phyloP scores from a whole-genome alignment of 1,140 invertebrate species.

The Drosophila sproati region DNA sequence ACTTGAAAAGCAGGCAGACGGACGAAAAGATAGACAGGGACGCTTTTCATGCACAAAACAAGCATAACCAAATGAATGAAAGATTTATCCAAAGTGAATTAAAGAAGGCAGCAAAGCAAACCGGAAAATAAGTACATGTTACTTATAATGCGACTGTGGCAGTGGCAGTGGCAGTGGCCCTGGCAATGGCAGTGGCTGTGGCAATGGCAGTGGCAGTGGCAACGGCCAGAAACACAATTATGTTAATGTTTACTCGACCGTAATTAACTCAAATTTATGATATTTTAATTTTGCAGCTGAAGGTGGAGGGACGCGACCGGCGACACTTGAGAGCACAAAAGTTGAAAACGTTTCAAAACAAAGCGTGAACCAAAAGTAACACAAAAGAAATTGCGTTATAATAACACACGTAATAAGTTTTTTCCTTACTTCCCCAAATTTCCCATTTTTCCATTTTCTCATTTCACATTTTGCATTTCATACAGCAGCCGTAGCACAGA shows the following conservation, averaged over 20 bases:
- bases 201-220: not conserved
- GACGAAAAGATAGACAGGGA: not conserved
- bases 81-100: conserved; percentile 24
- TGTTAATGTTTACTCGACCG: conserved; percentile 82
- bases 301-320: not conserved
- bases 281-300: conserved; percentile 71
- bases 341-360: conserved; percentile 26
- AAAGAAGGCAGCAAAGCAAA: conserved; percentile 33
- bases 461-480: not conserved
- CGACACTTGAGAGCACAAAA: conserved; percentile 33
- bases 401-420: conserved; percentile 76
- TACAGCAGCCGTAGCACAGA: conserved; percentile 27
- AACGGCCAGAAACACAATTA: conserved; percentile 71
- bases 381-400: conserved; percentile 80
- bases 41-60: not conserved
- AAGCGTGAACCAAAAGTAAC: conserved; percentile 40
- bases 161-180: not conserved
- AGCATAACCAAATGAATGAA: conserved; percentile 6
- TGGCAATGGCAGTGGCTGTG: too few species aligned
- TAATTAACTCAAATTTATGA: conserved; percentile 82
- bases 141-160: conserved; percentile 62
- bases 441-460: conserved; percentile 19
- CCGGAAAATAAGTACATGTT: conserved; percentile 60
- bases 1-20: too few species aligned
- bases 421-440: conserved; percentile 6